Evolutionary conservation across 2,113 vertebrate genomes (phyloP).

Genomic region (Phaethon lepturus): DNA sequence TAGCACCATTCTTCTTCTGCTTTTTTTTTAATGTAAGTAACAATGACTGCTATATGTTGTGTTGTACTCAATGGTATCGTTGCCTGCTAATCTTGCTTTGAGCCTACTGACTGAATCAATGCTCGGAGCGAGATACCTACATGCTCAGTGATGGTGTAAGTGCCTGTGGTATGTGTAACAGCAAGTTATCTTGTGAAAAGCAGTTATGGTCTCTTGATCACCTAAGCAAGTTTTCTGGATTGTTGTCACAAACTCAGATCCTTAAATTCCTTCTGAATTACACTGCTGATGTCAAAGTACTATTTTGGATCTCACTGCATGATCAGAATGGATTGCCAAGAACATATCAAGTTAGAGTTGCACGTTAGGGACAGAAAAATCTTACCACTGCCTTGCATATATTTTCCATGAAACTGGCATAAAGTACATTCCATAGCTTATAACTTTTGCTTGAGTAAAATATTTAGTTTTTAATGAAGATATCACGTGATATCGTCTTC

Average conservation of each 20-base stretch:
- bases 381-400: not conserved
- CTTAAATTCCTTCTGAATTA: not conserved
- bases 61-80: not conserved
- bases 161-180: not conserved
- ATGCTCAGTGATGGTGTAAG: not conserved
- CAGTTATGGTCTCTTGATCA: not conserved
- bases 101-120: not conserved
- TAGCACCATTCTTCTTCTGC: not conserved
- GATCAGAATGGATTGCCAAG: not conserved
- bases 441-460: not conserved
- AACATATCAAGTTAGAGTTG: not conserved
- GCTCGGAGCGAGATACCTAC: fast-evolving
- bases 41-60: not conserved
- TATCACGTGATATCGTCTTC: not conserved
- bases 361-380: not conserved
- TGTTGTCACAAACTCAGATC: not conserved
- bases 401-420: not conserved
- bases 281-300: not conserved
- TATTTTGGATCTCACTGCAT: not conserved
- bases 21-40: not conserved
- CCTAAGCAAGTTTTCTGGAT: not conserved
- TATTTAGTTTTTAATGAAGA: not conserved
- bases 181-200: not conserved
- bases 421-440: fast-evolving
- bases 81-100: not conserved